A percentile compares a stretch with the other conserved stretches of the same genome.
Evolutionary conservation across 2,797 vertebrate species (phyloP).

Genomic region (Enteromius anoplus): DNA sequence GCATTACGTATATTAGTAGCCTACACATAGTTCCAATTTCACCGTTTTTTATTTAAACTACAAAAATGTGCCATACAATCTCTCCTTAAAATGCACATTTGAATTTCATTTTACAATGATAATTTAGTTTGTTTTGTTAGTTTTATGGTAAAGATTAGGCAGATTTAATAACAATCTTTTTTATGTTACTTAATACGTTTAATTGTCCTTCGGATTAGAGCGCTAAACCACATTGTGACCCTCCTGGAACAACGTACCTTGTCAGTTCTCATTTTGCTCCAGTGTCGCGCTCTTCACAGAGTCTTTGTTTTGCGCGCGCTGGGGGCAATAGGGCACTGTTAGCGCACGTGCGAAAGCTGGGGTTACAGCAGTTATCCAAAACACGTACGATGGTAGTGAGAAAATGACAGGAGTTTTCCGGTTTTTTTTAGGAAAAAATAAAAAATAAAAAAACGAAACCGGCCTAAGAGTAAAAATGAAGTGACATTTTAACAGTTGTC

Average conservation of each 20-base stretch:
- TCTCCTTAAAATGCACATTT: not conserved
- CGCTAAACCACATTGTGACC: conserved; percentile 64
- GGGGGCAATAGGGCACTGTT: conserved; percentile 63
- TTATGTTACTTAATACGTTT: not conserved
- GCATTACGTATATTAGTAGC: not conserved
- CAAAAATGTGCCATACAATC: not conserved
- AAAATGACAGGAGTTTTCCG: not conserved
- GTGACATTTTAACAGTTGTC: conserved; percentile 53
- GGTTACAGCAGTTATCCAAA: conserved; percentile 66
- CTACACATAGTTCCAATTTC: not conserved
- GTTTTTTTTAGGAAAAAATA: not conserved
- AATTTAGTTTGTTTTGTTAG: not conserved
- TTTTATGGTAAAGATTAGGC: not conserved
- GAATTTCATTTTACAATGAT: not conserved
- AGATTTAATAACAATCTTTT: conserved; percentile 6
- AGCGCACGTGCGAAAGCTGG: conserved; percentile 68
- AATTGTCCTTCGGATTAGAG: conserved; percentile 36
- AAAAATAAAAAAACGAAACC: not conserved
- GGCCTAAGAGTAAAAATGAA: not conserved
- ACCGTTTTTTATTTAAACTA: not conserved
- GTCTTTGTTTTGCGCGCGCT: conserved; percentile 70
- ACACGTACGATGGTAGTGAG: conserved; percentile 38
- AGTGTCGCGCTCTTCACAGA: conserved; percentile 70
- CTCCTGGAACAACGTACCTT: conserved; percentile 68
- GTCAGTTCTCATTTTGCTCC: conserved; percentile 67